A percentile compares a stretch with the other conserved stretches of the same genome.
Conservation (phyloP, 2,113 vertebrate species). For the Seriola quinqueradiata region DNA sequence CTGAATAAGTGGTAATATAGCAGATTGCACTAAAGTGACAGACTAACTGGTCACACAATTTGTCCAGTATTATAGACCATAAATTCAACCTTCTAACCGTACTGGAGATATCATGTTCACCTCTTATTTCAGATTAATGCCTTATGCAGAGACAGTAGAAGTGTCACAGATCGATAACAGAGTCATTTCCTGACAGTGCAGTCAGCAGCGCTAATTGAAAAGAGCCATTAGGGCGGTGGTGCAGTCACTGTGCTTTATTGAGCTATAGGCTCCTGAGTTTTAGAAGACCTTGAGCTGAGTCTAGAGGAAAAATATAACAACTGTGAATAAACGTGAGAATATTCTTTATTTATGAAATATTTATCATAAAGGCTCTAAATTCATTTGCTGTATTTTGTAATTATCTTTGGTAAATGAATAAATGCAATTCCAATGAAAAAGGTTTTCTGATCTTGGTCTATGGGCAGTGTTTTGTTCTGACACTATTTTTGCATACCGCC, state of each 20-base stretch:
- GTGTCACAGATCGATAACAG: conserved; percentile 30
- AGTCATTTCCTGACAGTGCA: conserved; percentile 33
- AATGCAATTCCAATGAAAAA: not conserved
- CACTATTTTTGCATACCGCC: not conserved
- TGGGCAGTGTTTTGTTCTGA: not conserved
- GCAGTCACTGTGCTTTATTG: not conserved
- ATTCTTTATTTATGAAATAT: too few species aligned
- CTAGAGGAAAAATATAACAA: not conserved
- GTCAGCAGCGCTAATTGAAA: conserved; percentile 46
- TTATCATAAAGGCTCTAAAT: not conserved
- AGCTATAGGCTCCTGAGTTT: not conserved
- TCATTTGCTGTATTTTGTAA: not conserved
- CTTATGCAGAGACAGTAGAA: not conserved
- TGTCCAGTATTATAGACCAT: conserved; percentile 32
- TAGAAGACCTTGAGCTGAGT: conserved; percentile 31
- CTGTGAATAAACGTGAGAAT: too few species aligned
- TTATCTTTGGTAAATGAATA: not conserved
- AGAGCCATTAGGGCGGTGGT: conserved; percentile 31
- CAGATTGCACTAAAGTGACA: not conserved
- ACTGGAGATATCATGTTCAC: not conserved
- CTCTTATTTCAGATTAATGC: conserved; percentile 33
- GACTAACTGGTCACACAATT: not conserved
- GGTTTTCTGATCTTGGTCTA: not conserved
- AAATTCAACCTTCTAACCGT: conserved; percentile 7
- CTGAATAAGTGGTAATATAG: not conserved